A percentile compares a stretch with the other conserved stretches of the same genome.
Conservation (phyloP, 2,113 vertebrate genomes). For the Grantiella picta region DNA sequence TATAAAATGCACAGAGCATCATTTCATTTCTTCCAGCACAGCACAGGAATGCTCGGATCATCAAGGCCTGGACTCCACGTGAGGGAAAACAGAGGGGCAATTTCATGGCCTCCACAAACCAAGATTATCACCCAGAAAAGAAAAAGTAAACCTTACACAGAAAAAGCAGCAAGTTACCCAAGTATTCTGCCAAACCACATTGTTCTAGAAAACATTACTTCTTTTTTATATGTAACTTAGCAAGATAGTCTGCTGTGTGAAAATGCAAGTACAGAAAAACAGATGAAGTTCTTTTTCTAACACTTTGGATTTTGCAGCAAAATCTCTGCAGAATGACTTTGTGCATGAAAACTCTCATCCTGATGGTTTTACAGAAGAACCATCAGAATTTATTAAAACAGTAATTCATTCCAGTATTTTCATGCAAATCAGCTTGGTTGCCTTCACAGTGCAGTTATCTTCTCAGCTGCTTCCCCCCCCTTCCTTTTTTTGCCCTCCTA, state of each 20-base stretch:
- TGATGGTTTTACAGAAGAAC: background rate
- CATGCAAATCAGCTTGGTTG: background rate
- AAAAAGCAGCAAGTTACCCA: background rate
- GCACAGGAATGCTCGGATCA: background rate
- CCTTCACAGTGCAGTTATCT: background rate
- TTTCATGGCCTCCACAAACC: background rate
- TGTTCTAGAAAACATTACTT: background rate
- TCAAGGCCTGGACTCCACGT: background rate
- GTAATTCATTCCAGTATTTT: background rate
- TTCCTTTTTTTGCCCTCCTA: too few species aligned
- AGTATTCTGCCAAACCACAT: background rate
- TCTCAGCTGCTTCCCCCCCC: background rate
- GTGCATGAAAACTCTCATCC: background rate
- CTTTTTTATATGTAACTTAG: background rate
- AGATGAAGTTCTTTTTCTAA: background rate
- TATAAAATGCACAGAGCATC: background rate
- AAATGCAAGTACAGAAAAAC: background rate
- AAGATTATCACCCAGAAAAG: background rate
- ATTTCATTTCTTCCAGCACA: background rate
- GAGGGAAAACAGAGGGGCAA: background rate
- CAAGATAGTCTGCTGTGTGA: background rate
- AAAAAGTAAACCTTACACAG: background rate
- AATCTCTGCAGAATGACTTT: background rate
- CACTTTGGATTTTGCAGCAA: background rate
- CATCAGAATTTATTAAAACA: background rate